Evolutionary conservation across 2,888 invertebrate genomes (phyloP), one percentile per base, ranked within the genome.

Genomic region (Pollenia amentaria): DNA sequence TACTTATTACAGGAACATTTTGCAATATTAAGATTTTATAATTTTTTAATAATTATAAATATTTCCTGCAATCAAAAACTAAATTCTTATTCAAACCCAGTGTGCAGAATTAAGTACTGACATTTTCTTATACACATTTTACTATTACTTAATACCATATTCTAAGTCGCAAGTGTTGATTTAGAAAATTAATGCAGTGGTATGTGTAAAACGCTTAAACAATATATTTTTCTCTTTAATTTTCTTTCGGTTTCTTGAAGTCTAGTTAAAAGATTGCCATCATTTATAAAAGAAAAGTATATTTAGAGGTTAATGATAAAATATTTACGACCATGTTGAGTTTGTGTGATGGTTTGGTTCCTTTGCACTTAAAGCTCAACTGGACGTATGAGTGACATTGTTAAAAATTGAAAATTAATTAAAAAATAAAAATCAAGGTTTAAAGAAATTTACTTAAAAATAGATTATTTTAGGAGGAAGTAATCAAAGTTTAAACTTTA

Each of bases 281-380:
- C 70, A 70, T 51, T 60, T 53, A 18, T 40, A 40, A 44, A 40
- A 11, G 2, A 38, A n/a, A 46, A 38, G 12, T 65, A 12, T 60
- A 67, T 14, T 46, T 10, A 46, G 60, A 77, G 77, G 83, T 78
- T 84, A 84, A 78, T 78, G 57, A 51, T 60, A 75, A 82, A 75
- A 46, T 21, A 65, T 51, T 38, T 29, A 80, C 18, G 11, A 69
- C 16, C 57, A 14, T 29, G 16, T 77, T 65, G 12, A 46, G 21
- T 14, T 14, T 14, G 48, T 40, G 38, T 40, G 2, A 38, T 14
- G 21, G 4, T 40, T 79, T 2, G 7, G 29, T 62, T 21, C 8
- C 12, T 53, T 77, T 38, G 29, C 44, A 65, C 44, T 55, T 53
- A n/a, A 21, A 9, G 11, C 60, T 57, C 29, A 48, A n/a, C 53